Evolutionary conservation across 2,888 invertebrate species (phyloP).

Genomic region (Tipula unca): DNA sequence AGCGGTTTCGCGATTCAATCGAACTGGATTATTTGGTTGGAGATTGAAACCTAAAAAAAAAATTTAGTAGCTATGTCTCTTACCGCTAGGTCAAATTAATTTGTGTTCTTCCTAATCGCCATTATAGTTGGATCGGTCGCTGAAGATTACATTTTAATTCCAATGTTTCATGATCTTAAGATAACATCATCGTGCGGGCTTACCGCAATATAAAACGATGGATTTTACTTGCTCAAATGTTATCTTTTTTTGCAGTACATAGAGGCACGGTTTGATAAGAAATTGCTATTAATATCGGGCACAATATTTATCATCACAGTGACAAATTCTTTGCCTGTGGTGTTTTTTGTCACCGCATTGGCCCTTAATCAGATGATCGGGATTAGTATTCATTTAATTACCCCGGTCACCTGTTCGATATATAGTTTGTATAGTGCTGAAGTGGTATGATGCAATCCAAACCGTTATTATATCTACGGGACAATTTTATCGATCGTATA

Average conservation of each 20-base stretch:
- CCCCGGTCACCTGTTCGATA: not conserved
- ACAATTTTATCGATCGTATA: not conserved
- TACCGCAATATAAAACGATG: not conserved
- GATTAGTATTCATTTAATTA: not conserved
- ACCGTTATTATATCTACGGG: not conserved
- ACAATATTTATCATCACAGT: not conserved
- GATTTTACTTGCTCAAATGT: not conserved
- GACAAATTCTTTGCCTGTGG: not conserved
- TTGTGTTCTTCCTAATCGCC: constrained; percentile 48
- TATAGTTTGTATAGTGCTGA: not conserved
- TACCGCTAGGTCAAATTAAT: constrained; percentile 48
- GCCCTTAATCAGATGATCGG: not conserved
- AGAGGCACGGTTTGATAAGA: not conserved
- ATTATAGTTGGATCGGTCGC: constrained; percentile 45
- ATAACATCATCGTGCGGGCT: not conserved
- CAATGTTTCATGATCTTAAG: not conserved
- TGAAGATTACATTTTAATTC: constrained; percentile 32
- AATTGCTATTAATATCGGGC: not conserved
- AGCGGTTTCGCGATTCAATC: not conserved
- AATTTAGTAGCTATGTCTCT: constrained; percentile 63
- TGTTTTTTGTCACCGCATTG: not conserved
- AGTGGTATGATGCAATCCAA: not conserved
- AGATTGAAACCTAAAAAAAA: constrained; percentile 64
- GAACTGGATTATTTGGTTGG: constrained; percentile 61
- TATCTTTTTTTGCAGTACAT: not conserved